Base-by-base conservation (phyloP, 2,113 vertebrate species). In the Stercorarius parasiticus region DNA sequence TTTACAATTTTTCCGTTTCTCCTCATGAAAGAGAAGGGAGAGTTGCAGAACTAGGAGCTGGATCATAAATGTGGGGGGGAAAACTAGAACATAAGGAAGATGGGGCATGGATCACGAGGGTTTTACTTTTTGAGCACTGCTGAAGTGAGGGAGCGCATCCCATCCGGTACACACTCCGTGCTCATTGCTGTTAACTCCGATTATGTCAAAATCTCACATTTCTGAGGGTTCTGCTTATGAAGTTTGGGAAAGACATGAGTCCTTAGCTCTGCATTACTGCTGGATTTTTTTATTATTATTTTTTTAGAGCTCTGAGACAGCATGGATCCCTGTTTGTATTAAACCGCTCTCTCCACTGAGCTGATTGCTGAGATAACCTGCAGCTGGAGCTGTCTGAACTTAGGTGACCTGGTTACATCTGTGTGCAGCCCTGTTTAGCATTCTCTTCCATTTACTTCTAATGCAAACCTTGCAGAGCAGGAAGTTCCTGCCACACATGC, bases 371-470 rank as follows among this genome's bases (percentile, higher is more conserved):
- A 70, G 80, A 87, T 53, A 94, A 93, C 83, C 74, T 80, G 58
- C 70, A 87, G 62, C 32, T 26, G 2, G 56, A 82, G 74, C 86
- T 95, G 58, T 62, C 72, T 96, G 95, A 92, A 94, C 81, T 89
- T 23, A 17, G 70, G 66, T 76, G 87, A 88, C 81, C 87, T 36
- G 58, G 42, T 66, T 84, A 64, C 71, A 61, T 84, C 76, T 56
- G 47, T 15, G 16, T 86, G 30, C 61, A 82, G 45, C 82, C 69
- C 69, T 92, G 79, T 14, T 96, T 87, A 95, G 73, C 88, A 78
- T 95, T 91, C 65, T 32, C 70, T 90, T 81, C 47, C 5, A 53
- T 80, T 96, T 77, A 42, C 45, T 80, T 88, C 87, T 85, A 77
- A 65, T 40, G 71, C 61, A 76, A 93, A 88, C 52, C 80, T 87